Evolutionary conservation across 2,888 invertebrate species (phyloP), one percentile per base, ranked within the genome.

Genomic region (Euspilapteryx auroguttella): DNA sequence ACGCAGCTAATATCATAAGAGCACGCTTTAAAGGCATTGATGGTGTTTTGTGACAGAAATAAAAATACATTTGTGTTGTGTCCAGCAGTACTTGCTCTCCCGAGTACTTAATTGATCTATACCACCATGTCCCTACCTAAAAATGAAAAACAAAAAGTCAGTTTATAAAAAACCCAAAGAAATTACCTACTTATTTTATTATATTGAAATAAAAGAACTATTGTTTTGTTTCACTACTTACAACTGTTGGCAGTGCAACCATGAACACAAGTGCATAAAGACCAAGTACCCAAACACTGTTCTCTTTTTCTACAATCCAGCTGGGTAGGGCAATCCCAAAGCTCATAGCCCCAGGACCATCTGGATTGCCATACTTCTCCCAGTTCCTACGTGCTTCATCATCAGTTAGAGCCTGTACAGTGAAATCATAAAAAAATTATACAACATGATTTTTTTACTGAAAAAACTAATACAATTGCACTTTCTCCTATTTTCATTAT

Each of bases 221-320:
- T n/a, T n/a, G n/a, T n/a, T n/a, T n/a, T n/a, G n/a, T n/a, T n/a
- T n/a, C n/a, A 21, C 23, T 32, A 77, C 81, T 76, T 58, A 82
- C 91, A 36, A 86, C 86, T 30, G 87, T 89, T 13, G 93, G 93
- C 55, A 99, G 69, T 23, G 96, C 93, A 31, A 99, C 88, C 97
- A 99, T 99, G 62, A 99, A 99, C 1, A 99, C 90, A 28, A 98
- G 78, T 3, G 90, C 96, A 71, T 97, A 97, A 2, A 95, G 79
- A 3, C 95, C 95, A 27, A 97, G 79, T 4, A 96, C 97, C 95
- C 95, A 97, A 13, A 98, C 86, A 40, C 97, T 97, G 59, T 99
- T 99, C 65, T 99, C 95, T 59, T 98, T 96, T 54, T 98, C 97
- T 7, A 99, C 96, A 58, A 99, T 96, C 99, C 99, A 99, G 30